Evolutionary conservation across 2,888 invertebrate species (phyloP), one percentile per base, ranked within the genome.

Genomic region (Aporophyla nigra): DNA sequence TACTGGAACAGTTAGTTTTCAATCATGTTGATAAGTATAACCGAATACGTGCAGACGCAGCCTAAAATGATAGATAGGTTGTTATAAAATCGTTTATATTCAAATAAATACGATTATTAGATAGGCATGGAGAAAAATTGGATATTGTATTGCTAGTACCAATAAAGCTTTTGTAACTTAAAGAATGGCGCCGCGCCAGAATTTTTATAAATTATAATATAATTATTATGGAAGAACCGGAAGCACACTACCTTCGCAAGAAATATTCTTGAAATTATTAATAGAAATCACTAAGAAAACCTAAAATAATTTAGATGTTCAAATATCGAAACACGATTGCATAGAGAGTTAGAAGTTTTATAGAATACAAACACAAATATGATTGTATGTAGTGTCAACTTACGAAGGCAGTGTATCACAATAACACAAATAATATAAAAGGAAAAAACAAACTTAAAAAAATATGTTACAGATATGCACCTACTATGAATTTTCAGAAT

Each of bases 191-290:
- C 53, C 40, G 46, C 56, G 86, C 78, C 78, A 67, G 27, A 59
- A 43, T 46, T 71, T 76, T 53, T 62, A 74, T 76, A 75, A 74
- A 66, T 56, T 59, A 82, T 68, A 74, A 46, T 66, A 86, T 90
- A 80, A 53, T 74, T 10, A 59, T 59, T 59, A 85, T 90, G 90
- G 89, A 90, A 91, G 90, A 91, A 89, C 86, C 71, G 71, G 86
- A 85, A 82, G 74, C 75, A 74, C 74, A 79, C 84, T 82, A 80
- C 86, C 86, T 78, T 76, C 78, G 73, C 27, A 67, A 72, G 65
- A 63, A 61, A 58, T 65, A 58, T 46, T 67, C 61, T 71, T 49
- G 67, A 71, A 78, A 67, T 77, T 21, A 74, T 49, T 61, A 24
- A 53, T 61, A 66, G 16, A 72, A 72, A 71, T 72, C 46, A 58